Percentiles rank a stretch among this genome's conserved stretches.
Conservation (phyloP, 2,113 vertebrate species). For the Corythaeola cristata region DNA sequence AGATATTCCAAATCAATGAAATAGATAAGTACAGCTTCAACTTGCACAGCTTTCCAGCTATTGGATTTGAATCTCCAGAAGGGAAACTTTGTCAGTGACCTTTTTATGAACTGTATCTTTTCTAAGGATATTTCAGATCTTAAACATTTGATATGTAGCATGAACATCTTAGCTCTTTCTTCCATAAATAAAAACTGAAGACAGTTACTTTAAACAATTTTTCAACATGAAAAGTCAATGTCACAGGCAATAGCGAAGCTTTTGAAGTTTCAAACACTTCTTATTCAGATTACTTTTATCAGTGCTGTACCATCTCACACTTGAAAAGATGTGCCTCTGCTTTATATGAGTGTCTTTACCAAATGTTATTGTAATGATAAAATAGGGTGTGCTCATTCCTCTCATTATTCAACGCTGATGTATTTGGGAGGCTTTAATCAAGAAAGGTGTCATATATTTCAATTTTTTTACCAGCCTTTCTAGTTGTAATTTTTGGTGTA, state of each 20-base stretch:
- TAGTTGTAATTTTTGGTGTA: not conserved
- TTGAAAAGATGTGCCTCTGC: constrained; percentile 10
- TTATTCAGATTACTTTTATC: constrained; percentile 64
- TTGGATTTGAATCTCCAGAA: not conserved
- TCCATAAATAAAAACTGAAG: constrained; percentile 55
- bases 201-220: constrained; percentile 50
- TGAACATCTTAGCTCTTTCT: constrained; percentile 8
- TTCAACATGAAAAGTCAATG: constrained; percentile 46
- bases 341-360: constrained; percentile 34
- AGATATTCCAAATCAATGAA: not conserved
- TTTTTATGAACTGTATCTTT: constrained; percentile 37
- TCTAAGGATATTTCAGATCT: constrained; percentile 15
- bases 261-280: constrained; percentile 56
- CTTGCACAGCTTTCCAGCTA: not conserved
- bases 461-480: not conserved
- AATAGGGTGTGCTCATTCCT: constrained; percentile 23
- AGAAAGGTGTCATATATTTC: not conserved
- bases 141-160: constrained; percentile 14
- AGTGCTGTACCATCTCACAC: not conserved
- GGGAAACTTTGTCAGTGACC: constrained; percentile 32
- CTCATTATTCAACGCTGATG: constrained; percentile 14
- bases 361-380: constrained; percentile 40
- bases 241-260: constrained; percentile 3
- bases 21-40: not conserved
- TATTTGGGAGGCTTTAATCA: constrained; percentile 31